phyloP scores from a whole-genome alignment of 2,888 invertebrate genomes.

The Diaprepes abbreviatus region DNA sequence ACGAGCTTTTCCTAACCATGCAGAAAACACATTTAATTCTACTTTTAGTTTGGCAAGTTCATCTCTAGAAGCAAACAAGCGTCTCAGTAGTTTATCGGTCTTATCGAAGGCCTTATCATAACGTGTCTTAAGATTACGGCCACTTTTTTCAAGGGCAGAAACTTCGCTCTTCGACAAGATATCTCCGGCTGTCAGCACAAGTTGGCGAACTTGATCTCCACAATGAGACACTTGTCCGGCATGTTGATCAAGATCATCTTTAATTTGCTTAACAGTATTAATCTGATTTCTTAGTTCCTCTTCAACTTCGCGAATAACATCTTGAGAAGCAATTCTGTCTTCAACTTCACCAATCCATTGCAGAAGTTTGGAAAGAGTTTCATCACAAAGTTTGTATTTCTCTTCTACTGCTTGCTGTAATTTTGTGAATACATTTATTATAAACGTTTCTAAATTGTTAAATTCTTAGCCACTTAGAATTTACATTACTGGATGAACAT shows the following conservation, averaged over 20 bases:
- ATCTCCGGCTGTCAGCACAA: conserved; percentile 90
- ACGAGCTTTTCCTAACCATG: conserved; percentile 87
- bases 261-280: conserved; percentile 89
- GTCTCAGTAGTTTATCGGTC: conserved; percentile 82
- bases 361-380: conserved; percentile 85
- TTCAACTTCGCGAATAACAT: conserved; percentile 87
- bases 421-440: conserved; percentile 33
- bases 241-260: conserved; percentile 90
- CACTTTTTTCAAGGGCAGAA: conserved; percentile 87
- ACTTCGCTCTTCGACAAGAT: conserved; percentile 94
- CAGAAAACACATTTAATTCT: conserved; percentile 84
- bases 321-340: conserved; percentile 86
- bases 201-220: conserved; percentile 90
- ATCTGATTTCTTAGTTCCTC: conserved; percentile 92
- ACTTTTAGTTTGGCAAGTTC: conserved; percentile 90
- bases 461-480: conserved; percentile 14
- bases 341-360: conserved; percentile 91
- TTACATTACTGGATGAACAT: too few species aligned
- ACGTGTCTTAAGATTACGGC: conserved; percentile 84
- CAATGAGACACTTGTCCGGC: conserved; percentile 87
- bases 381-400: conserved; percentile 92
- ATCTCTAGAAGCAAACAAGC: conserved; percentile 84
- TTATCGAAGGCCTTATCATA: conserved; percentile 87
- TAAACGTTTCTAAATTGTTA: neutral
- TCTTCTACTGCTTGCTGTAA: conserved; percentile 95